Conservation (phyloP, 1,140 invertebrate species). For the Amyelois transitella region DNA sequence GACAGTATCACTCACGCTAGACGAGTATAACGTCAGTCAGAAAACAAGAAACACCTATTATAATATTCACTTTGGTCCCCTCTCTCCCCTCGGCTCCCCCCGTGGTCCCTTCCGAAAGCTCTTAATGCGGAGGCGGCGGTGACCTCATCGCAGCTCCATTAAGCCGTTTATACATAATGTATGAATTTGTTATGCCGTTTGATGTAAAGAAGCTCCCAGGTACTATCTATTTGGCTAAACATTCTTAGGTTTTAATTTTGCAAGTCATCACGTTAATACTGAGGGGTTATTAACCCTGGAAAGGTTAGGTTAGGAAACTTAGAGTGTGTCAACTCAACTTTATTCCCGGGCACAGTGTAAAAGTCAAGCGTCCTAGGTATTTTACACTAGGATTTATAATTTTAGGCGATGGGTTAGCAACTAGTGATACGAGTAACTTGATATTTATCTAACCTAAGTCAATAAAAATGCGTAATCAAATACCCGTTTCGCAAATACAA, state of each 20-base stretch:
- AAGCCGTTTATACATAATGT: constrained; percentile 73
- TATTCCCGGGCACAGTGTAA: no score
- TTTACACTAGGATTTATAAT: background rate
- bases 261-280: background rate
- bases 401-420: no score
- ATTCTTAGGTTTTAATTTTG: background rate
- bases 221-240: constrained; percentile 33
- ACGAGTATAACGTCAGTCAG: constrained; percentile 23
- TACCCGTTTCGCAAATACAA: no score
- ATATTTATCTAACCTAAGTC: no score
- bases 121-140: constrained; percentile 69
- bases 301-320: no score
- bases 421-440: no score
- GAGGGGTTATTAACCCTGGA: no score
- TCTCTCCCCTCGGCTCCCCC: constrained; percentile 19
- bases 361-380: no score
- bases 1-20: background rate
- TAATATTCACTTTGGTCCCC: constrained; percentile 69
- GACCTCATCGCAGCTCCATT: constrained; percentile 71
- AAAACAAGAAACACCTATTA: constrained; percentile 65
- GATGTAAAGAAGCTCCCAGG: constrained; percentile 72
- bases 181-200: constrained; percentile 74
- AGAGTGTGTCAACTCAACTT: no score
- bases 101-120: constrained; percentile 56
- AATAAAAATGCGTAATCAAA: no score